Conservation (phyloP, 2,888 invertebrate genomes). For the Agelastica alni region DNA sequence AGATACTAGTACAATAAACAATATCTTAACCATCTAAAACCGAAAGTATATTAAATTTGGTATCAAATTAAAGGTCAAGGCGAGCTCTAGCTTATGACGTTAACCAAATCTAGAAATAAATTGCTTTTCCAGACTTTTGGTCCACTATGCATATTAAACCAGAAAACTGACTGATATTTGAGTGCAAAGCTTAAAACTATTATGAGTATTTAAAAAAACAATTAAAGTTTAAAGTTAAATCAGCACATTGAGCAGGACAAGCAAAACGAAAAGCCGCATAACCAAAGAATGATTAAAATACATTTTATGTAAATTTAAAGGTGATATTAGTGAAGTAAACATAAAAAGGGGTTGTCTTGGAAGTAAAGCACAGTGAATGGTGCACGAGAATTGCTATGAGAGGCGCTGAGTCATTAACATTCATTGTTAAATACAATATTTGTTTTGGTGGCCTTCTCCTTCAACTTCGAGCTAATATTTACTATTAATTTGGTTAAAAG, state of each 20-base stretch:
- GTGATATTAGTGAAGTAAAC: conserved; percentile 29
- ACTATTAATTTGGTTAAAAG: conserved; percentile 50
- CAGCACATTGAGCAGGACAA: conserved; percentile 15
- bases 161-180: too few species aligned
- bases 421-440: conserved; percentile 52
- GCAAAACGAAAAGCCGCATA: conserved; percentile 23
- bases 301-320: conserved; percentile 28
- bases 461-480: conserved; percentile 50
- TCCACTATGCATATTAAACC: too few species aligned
- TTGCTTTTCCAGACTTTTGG: too few species aligned
- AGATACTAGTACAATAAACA: too few species aligned
- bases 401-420: conserved; percentile 46
- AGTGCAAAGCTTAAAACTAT: conserved; percentile 13
- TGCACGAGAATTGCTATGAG: conserved; percentile 45
- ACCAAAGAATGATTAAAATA: conserved; percentile 22
- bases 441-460: conserved; percentile 48
- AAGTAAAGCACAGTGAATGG: conserved; percentile 35
- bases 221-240: conserved; percentile 21
- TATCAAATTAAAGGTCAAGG: too few species aligned
- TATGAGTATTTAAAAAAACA: conserved; percentile 21
- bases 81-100: too few species aligned
- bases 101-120: too few species aligned
- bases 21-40: too few species aligned
- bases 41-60: too few species aligned
- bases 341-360: conserved; percentile 30